phyloP scores from a whole-genome alignment of 2,797 vertebrate species.

The Squalus acanthias region DNA sequence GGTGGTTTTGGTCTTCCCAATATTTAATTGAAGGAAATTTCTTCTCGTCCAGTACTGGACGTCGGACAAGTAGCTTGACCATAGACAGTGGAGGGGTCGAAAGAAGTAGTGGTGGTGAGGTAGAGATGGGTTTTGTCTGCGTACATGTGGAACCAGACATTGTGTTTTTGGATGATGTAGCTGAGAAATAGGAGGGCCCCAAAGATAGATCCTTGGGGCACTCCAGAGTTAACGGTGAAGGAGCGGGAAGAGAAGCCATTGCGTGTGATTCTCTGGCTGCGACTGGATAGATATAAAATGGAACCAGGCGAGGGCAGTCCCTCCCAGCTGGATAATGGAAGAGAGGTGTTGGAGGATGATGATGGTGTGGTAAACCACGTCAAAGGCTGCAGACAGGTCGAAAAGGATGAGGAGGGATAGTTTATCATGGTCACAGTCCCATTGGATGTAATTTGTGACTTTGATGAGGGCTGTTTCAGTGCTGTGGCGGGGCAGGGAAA shows the following conservation, averaged over 20 bases:
- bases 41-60: background rate
- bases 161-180: background rate
- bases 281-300: too few relatives aligned
- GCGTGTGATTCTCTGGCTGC: background rate
- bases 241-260: background rate
- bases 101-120: background rate
- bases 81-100: background rate
- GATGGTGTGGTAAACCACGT: background rate
- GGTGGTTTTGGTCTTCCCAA: background rate
- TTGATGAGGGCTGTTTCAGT: too few relatives aligned
- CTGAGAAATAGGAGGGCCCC: background rate
- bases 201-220: background rate
- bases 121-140: too few relatives aligned
- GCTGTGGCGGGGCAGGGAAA: background rate
- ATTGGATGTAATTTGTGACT: background rate
- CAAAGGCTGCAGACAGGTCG: background rate
- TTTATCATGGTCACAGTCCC: background rate
- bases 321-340: too few relatives aligned
- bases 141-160: background rate
- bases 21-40: background rate
- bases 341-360: background rate
- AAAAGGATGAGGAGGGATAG: background rate
- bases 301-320: too few relatives aligned
- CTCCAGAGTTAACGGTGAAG: too few relatives aligned
- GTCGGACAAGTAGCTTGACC: background rate